phyloP scores from a whole-genome alignment of 2,113 vertebrate species.

The Triplophysa rosa region DNA sequence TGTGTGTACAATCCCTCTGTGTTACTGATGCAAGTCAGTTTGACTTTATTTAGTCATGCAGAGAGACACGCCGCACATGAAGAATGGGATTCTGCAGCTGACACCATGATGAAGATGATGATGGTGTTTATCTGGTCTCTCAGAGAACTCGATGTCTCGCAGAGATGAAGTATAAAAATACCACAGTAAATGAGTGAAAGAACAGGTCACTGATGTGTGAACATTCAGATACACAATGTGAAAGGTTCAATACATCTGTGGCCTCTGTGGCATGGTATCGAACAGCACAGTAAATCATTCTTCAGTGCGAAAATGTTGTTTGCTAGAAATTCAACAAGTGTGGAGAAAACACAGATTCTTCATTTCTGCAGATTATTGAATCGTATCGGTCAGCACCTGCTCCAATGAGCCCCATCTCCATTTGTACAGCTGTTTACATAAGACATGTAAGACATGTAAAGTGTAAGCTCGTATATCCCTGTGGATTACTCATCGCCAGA shows the following conservation, averaged over 20 bases:
- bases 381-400: conserved; percentile 10
- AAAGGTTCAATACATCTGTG: no score
- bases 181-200: neutral
- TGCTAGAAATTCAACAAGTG: no score
- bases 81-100: conserved; percentile 15
- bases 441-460: neutral
- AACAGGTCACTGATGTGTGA: no score
- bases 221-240: no score
- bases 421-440: conserved; percentile 7
- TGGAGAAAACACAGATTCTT: neutral
- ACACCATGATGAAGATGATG: conserved; percentile 17
- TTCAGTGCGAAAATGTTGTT: no score
- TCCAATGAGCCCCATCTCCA: conserved; percentile 6
- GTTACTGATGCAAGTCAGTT: conserved; percentile 14
- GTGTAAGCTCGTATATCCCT: neutral
- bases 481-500: neutral
- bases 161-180: neutral
- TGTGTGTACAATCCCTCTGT: neutral
- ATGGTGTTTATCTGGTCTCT: neutral
- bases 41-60: conserved; percentile 15
- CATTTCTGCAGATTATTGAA: neutral
- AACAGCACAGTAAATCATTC: no score
- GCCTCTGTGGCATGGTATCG: no score
- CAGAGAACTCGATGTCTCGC: no score
- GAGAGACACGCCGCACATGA: neutral